Percentiles rank a stretch among this genome's conserved stretches.
These are phyloP conservation scores for Spea multiplicata DNA, from an alignment of 2,113 vertebrate genomes.

Conservation along the genomic window DNA sequence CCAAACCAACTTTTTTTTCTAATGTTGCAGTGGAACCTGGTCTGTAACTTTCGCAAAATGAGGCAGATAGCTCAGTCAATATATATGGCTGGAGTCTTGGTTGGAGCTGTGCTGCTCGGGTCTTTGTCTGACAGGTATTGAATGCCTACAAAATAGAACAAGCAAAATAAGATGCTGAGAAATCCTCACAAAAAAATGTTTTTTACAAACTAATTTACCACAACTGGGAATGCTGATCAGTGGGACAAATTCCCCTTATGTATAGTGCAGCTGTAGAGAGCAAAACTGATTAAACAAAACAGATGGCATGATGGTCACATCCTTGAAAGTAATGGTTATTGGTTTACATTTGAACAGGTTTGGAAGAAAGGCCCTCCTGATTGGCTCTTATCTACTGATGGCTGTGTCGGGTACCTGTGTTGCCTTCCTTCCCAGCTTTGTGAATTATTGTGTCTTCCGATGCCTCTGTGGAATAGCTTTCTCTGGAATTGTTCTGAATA, in stretches of 20 bases:
- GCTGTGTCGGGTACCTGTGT: slow-evolving; percentile 67
- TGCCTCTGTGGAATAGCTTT: slow-evolving; percentile 81
- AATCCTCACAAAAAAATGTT: too few relatives aligned
- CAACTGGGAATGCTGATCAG: too few relatives aligned
- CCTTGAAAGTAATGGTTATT: too few relatives aligned
- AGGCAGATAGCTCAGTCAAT: slow-evolving; percentile 66
- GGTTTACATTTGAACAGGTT: slow-evolving; percentile 62
- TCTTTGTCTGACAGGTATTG: slow-evolving; percentile 45
- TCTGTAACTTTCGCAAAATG: slow-evolving; percentile 58
- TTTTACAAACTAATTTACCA: too few relatives aligned
- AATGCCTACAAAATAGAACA: background rate
- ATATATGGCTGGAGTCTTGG: slow-evolving; percentile 63
- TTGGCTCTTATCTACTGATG: slow-evolving; percentile 80
- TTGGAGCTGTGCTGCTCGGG: slow-evolving; percentile 60
- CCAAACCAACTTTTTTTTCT: background rate
- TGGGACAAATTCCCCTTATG: too few relatives aligned
- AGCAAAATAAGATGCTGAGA: background rate
- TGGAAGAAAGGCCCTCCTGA: slow-evolving; percentile 72
- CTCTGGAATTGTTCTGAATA: slow-evolving; percentile 80
- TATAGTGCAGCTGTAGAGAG: too few relatives aligned
- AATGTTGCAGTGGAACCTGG: slow-evolving; percentile 64
- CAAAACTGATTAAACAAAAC: too few relatives aligned
- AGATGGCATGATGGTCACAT: too few relatives aligned
- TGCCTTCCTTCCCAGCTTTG: slow-evolving; percentile 70
- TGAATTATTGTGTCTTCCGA: slow-evolving; percentile 71